Percentiles rank a stretch among this genome's conserved stretches.
Conservation (phyloP, 1,140 invertebrate genomes). For the Drosophila ogumai region DNA sequence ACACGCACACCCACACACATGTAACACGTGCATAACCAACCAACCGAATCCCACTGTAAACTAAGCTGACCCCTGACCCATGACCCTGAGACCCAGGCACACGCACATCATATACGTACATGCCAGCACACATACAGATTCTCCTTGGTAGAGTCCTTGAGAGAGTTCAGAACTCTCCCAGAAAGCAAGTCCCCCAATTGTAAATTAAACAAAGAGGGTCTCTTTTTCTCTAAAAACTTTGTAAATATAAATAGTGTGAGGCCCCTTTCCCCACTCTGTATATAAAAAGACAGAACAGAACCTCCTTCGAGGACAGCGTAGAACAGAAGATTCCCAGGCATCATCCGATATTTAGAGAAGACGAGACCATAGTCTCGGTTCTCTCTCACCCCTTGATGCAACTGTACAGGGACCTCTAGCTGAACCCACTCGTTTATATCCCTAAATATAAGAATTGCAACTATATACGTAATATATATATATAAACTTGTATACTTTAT, state of each 20-base stretch:
- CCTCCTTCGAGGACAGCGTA: constrained; percentile 5
- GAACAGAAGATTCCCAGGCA: constrained; percentile 15
- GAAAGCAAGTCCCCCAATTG: background rate
- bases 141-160: constrained; percentile 32
- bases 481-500: constrained; percentile 29
- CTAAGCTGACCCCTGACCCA: constrained; percentile 38
- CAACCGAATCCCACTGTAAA: constrained; percentile 48
- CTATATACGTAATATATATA: constrained; percentile 53
- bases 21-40: constrained; percentile 34
- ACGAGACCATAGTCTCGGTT: background rate
- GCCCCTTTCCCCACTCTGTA: constrained; percentile 36
- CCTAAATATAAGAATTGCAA: constrained; percentile 42
- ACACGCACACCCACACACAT: constrained; percentile 29
- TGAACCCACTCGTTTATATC: constrained; percentile 47
- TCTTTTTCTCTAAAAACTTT: background rate
- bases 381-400: constrained; percentile 1
- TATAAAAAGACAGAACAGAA: constrained; percentile 48
- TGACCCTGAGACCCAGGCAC: constrained; percentile 39
- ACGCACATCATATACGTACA: constrained; percentile 31
- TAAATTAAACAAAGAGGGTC: background rate
- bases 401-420: constrained; percentile 42
- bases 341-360: background rate
- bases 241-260: constrained; percentile 17
- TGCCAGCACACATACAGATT: constrained; percentile 18
- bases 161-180: constrained; percentile 41